phyloP scores from a whole-genome alignment of 2,888 invertebrate species.

The Merodon equestris region DNA sequence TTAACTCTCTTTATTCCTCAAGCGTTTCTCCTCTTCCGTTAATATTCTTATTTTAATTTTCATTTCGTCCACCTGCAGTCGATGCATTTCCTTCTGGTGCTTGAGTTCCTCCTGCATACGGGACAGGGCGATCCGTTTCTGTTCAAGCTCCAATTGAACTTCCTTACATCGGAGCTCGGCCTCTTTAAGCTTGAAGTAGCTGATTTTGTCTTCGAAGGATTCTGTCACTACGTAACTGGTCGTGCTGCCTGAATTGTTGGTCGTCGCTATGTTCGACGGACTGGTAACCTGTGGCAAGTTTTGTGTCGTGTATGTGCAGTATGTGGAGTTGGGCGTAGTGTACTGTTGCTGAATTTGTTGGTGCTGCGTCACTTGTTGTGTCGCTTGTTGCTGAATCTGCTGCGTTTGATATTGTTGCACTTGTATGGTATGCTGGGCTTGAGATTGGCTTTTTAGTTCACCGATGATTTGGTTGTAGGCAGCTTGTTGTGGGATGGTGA shows the following conservation, averaged over 20 bases:
- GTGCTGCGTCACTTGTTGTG: slow-evolving; percentile 58
- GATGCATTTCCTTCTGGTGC: slow-evolving; percentile 76
- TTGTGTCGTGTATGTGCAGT: slow-evolving; percentile 63
- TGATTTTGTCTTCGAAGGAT: slow-evolving; percentile 75
- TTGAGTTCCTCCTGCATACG: slow-evolving; percentile 77
- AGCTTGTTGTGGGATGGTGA: slow-evolving; percentile 70
- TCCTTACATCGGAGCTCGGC: slow-evolving; percentile 77
- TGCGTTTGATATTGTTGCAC: slow-evolving; percentile 75
- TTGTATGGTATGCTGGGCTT: slow-evolving; percentile 75
- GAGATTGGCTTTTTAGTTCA: slow-evolving; percentile 76
- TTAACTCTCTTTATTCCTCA: slow-evolving; percentile 71
- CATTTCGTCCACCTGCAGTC: slow-evolving; percentile 76
- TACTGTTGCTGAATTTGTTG: slow-evolving; percentile 70
- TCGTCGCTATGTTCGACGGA: slow-evolving; percentile 33
- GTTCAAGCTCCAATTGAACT: slow-evolving; percentile 75
- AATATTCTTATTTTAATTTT: slow-evolving; percentile 76
- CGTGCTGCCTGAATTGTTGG: slow-evolving; percentile 15
- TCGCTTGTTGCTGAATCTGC: slow-evolving; percentile 65
- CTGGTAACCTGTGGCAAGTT: slow-evolving; percentile 50
- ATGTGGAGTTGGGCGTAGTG: slow-evolving; percentile 70
- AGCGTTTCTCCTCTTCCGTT: slow-evolving; percentile 75
- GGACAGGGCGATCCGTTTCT: slow-evolving; percentile 75
- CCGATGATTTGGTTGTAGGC: slow-evolving; percentile 77
- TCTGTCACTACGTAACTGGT: slow-evolving; percentile 47
- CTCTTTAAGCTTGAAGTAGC: slow-evolving; percentile 76